A percentile compares a stretch with the other conserved stretches of the same genome.
phyloP scores from a whole-genome alignment of 2,888 invertebrate species.

The Lumbricus terrestris region DNA sequence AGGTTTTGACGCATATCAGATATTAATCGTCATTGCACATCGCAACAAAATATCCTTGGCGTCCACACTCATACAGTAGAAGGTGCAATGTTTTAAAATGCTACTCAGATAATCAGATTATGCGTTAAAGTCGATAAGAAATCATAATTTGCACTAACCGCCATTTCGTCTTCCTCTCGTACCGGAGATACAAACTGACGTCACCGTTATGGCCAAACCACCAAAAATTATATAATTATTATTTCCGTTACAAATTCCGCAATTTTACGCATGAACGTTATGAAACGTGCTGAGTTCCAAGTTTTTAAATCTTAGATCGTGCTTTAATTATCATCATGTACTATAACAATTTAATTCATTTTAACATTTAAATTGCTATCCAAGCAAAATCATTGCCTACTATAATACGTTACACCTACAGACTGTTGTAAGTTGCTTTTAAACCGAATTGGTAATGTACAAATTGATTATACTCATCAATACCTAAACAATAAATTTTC shows the following conservation, averaged over 20 bases:
- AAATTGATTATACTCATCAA: background rate
- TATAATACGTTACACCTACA: too few species aligned
- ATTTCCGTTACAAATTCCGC: background rate
- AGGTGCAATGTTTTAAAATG: background rate
- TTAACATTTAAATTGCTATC: too few species aligned
- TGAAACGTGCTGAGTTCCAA: background rate
- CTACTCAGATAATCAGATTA: background rate
- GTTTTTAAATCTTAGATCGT: background rate
- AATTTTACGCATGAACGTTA: background rate
- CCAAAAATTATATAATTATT: too few species aligned
- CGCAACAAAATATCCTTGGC: background rate
- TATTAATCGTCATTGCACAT: background rate
- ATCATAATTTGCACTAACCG: background rate
- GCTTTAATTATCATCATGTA: too few species aligned
- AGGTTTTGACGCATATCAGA: background rate
- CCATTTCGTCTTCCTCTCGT: background rate
- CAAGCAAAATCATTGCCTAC: background rate
- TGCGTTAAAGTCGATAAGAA: too few species aligned
- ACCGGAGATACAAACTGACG: background rate
- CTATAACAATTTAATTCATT: background rate
- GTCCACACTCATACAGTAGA: background rate
- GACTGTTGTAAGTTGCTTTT: too few species aligned
- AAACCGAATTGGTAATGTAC: background rate
- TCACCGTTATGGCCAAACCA: background rate
- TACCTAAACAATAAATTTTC: background rate